These are phyloP conservation scores for Ivindomyrus marchei DNA, from an alignment of 2,113 vertebrate genomes.

Conservation along the genomic window DNA sequence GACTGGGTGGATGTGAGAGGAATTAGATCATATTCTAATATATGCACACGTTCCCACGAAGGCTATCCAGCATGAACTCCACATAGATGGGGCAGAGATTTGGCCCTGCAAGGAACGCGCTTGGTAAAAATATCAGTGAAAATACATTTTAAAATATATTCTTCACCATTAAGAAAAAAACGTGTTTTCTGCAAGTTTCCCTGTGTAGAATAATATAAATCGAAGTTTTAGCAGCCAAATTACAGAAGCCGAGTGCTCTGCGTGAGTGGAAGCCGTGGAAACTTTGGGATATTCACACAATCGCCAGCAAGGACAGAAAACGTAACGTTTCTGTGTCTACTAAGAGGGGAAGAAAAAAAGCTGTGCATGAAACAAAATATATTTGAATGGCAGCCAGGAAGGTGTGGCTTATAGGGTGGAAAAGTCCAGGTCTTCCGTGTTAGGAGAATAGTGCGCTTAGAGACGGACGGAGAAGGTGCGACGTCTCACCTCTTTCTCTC, in stretches of 20 bases:
- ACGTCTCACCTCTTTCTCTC: background rate
- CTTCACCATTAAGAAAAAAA: background rate
- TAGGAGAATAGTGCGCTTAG: constrained; percentile 47
- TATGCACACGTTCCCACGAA: background rate
- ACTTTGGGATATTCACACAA: background rate
- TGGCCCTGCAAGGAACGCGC: background rate
- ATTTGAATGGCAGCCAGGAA: constrained; percentile 24
- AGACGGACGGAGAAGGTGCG: constrained; percentile 29
- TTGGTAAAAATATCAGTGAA: background rate
- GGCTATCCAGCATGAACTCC: background rate
- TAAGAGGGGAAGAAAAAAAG: background rate
- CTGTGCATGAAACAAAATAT: background rate
- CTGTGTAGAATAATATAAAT: background rate
- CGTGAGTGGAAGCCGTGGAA: background rate
- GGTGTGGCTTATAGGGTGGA: constrained; percentile 49
- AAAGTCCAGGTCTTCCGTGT: constrained; percentile 52
- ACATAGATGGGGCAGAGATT: background rate
- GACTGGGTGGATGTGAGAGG: background rate
- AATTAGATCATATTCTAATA: background rate
- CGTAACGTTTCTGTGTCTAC: background rate
- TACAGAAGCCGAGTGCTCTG: background rate
- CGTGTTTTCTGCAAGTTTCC: background rate
- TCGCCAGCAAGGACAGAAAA: background rate
- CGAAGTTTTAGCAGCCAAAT: background rate
- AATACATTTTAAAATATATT: background rate